phyloP scores from a whole-genome alignment of 2,888 invertebrate genomes.

The Torymus texanus region DNA sequence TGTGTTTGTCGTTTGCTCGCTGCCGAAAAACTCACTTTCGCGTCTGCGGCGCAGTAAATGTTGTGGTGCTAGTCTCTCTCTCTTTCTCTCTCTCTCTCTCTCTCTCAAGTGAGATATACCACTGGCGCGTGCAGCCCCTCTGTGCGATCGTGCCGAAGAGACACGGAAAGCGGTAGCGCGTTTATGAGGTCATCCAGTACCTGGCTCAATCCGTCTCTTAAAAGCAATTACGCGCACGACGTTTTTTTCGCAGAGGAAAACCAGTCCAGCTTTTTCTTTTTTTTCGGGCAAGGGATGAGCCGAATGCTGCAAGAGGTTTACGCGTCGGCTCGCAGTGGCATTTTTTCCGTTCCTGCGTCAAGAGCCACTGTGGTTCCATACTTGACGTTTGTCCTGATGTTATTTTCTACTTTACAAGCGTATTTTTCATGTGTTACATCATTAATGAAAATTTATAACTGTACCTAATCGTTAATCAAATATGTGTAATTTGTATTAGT shows the following conservation, averaged over 20 bases:
- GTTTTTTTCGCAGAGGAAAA: conserved; percentile 31
- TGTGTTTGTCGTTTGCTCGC: conserved; percentile 42
- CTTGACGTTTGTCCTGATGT: no score
- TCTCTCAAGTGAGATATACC: no score
- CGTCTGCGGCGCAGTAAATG: conserved; percentile 38
- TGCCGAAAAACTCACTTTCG: conserved; percentile 50
- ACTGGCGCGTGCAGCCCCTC: no score
- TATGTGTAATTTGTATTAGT: no score
- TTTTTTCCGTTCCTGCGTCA: background rate
- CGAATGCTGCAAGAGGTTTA: conserved; percentile 10
- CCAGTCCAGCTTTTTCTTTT: conserved; percentile 2
- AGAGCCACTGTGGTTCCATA: background rate
- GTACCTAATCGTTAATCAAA: no score
- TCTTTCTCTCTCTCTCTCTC: no score
- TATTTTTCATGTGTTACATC: no score
- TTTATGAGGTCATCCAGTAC: conserved; percentile 50
- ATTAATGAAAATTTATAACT: no score
- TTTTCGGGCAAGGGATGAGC: conserved; percentile 5
- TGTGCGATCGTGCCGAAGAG: background rate
- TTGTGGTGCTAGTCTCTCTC: no score
- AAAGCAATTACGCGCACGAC: conserved; percentile 51
- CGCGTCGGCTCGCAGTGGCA: background rate
- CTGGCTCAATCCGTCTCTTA: conserved; percentile 45
- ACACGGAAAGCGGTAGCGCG: conserved; percentile 14
- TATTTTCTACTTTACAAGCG: no score